Base-by-base conservation (phyloP, 1,140 invertebrate species). In the Harlomillsia oculata region DNA sequence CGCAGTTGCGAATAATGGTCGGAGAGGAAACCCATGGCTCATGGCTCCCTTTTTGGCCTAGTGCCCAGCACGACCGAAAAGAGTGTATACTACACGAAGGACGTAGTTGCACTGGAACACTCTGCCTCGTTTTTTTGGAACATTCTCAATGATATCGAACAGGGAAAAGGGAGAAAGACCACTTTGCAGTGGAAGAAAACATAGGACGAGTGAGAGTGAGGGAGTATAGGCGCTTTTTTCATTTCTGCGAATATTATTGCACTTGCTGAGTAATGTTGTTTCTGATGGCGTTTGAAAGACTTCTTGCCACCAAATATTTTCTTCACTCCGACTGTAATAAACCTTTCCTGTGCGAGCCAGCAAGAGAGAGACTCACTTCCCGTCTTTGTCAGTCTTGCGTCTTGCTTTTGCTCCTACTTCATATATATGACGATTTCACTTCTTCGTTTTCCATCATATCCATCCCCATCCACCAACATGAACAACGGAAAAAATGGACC, bases 1-100 rank as follows among this genome's bases (percentile, higher is more conserved):
- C 53, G 59, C 59, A 61, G 59, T 61, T 61, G 59, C 53, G 54
- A 61, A 61, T 61, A 61, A 61, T 61, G 59, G 53, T 48, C 52
- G 40, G 43, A 48, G 48, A 52, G 36, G 51, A 36, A 53, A 25
- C 32, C 28, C 39, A 53, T 23, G 40, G 52, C n/a, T n/a, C 44
- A 53, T 49, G 50, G 45, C 45, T 49, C 40, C 51, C 57, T 53
- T 60, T 60, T 60, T 60, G 58, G 58, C 58, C 53, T 55, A 60
- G 53, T 60, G 58, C 58, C 58, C 52, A 46, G 20, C 21, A 51
- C 18, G 26, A 41, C 50, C 23, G 41, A 43, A 44, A 39, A 34
- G 36, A 44, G 39, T 39, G n/a, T n/a, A n/a, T n/a, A n/a, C n/a
- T n/a, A n/a, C n/a, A 48, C 34, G 45, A 48, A 48, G 30, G 45